Conservation (phyloP, 23 tunicate genomes). For the Halocynthia aurantium region DNA sequence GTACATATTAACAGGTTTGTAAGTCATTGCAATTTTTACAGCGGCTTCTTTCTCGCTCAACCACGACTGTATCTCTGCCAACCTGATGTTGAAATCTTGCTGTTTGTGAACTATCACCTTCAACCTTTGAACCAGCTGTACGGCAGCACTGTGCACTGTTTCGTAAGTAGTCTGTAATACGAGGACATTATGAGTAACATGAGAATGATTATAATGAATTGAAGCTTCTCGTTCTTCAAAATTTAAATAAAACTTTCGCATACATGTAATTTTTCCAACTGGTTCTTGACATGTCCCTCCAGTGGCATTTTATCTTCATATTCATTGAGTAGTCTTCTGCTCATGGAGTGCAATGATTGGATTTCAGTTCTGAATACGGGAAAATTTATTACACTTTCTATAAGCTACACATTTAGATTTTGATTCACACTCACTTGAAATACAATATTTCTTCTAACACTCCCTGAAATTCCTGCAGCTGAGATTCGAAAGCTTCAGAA, state of each 20-base stretch:
- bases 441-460: slow-evolving; percentile 47
- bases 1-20: slow-evolving; percentile 30
- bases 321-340: slow-evolving; percentile 34
- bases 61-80: slow-evolving; percentile 58
- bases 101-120: slow-evolving; percentile 35
- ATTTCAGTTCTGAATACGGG: slow-evolving; percentile 31
- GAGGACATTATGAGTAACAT: not conserved
- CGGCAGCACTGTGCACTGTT: slow-evolving; percentile 53
- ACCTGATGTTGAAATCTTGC: slow-evolving; percentile 53
- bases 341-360: slow-evolving; percentile 18
- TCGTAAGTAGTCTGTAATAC: slow-evolving; percentile 62
- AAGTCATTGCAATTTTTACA: slow-evolving; percentile 24
- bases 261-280: slow-evolving; percentile 53
- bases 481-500: slow-evolving; percentile 31
- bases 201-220: not conserved
- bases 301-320: slow-evolving; percentile 46
- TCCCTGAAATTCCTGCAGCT: slow-evolving; percentile 44
- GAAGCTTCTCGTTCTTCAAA: not conserved
- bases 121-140: slow-evolving; percentile 42
- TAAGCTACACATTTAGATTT: not conserved
- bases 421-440: slow-evolving; percentile 13
- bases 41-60: slow-evolving; percentile 52
- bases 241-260: not conserved
- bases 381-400: no score
- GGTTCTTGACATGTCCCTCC: slow-evolving; percentile 37